A percentile compares a stretch with the other conserved stretches of the same genome.
These are phyloP conservation scores for Neosalanx taihuensis DNA, from an alignment of 2,797 vertebrate genomes.

Conservation along the genomic window DNA sequence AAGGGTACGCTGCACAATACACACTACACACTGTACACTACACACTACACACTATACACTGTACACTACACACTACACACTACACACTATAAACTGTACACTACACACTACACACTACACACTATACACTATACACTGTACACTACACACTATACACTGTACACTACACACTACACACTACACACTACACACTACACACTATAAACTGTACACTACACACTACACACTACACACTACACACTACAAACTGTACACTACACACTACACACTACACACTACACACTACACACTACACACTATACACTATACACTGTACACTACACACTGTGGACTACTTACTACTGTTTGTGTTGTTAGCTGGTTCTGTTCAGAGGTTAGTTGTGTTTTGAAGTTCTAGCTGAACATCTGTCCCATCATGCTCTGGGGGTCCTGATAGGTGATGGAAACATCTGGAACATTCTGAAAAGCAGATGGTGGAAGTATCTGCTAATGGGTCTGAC, in stretches of 20 bases:
- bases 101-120: conserved; percentile 19
- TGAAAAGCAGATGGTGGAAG: conserved; percentile 93
- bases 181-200: conserved; percentile 8
- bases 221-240: background rate
- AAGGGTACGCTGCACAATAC: conserved; percentile 65
- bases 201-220: background rate
- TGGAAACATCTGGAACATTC: conserved; percentile 77
- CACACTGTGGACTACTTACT: conserved; percentile 20
- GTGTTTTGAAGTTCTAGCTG: background rate
- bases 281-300: conserved; percentile 30
- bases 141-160: conserved; percentile 29
- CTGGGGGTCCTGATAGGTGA: conserved; percentile 63
- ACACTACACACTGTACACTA: conserved; percentile 14
- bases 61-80: conserved; percentile 41
- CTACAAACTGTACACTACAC: conserved; percentile 24
- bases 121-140: conserved; percentile 31
- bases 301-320: conserved; percentile 28
- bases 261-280: conserved; percentile 30
- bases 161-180: conserved; percentile 28
- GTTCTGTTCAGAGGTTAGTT: background rate
- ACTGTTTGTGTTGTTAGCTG: background rate
- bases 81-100: background rate
- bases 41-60: conserved; percentile 11
- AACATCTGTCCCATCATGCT: too few relatives aligned
- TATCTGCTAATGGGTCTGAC: conserved; percentile 86